Conservation (phyloP, 2,888 invertebrate species). For the Noctua pronuba region DNA sequence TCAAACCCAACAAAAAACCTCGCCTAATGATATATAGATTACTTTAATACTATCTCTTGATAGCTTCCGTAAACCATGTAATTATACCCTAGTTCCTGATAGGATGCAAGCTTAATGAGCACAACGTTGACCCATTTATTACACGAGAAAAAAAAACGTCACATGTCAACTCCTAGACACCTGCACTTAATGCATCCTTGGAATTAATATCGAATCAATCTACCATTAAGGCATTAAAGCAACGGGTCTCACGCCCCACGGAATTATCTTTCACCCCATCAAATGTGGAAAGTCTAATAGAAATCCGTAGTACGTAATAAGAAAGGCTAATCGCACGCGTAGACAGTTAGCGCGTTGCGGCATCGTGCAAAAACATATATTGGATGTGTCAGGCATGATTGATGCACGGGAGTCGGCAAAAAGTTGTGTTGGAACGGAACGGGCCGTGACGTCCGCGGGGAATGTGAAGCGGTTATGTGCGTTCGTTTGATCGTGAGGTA, state of each 20-base stretch:
- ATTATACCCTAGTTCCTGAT: slow-evolving; percentile 67
- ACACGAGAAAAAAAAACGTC: slow-evolving; percentile 71
- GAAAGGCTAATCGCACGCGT: slow-evolving; percentile 86
- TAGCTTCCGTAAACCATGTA: slow-evolving; percentile 66
- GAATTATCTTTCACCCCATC: slow-evolving; percentile 89
- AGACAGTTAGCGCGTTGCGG: slow-evolving; percentile 79
- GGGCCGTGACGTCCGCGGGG: slow-evolving; percentile 84
- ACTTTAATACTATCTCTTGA: slow-evolving; percentile 61
- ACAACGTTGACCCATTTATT: slow-evolving; percentile 70
- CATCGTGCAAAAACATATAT: slow-evolving; percentile 87
- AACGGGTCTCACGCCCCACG: slow-evolving; percentile 87
- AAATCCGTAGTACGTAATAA: slow-evolving; percentile 87
- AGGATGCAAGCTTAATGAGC: slow-evolving; percentile 63
- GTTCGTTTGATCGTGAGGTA: slow-evolving; percentile 60
- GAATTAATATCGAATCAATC: slow-evolving; percentile 90
- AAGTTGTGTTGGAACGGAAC: slow-evolving; percentile 84
- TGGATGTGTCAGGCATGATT: slow-evolving; percentile 90
- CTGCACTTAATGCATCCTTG: slow-evolving; percentile 71
- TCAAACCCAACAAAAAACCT: slow-evolving; percentile 56
- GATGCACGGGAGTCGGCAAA: slow-evolving; percentile 82
- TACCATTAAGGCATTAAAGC: slow-evolving; percentile 79
- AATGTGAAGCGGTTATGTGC: slow-evolving; percentile 70
- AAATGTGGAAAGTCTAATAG: slow-evolving; percentile 89
- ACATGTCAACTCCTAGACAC: slow-evolving; percentile 79
- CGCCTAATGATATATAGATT: slow-evolving; percentile 67